A percentile compares a stretch with the other conserved stretches of the same genome.
These are phyloP conservation scores for Mesitornis unicolor DNA, from an alignment of 2,113 vertebrate species.

Conservation along the genomic window DNA sequence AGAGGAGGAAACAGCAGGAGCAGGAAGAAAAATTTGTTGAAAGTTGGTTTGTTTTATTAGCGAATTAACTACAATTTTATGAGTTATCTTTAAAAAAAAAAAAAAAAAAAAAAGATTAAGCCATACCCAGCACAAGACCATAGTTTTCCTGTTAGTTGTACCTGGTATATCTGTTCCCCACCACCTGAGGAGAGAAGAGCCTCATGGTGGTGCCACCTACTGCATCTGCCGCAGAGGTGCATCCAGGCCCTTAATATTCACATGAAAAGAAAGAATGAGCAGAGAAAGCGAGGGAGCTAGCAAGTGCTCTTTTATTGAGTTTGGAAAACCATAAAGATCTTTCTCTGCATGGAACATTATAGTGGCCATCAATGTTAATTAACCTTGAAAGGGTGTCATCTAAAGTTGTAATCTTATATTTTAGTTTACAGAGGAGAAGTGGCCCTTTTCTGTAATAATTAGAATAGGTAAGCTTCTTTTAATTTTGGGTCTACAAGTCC, in stretches of 20 bases:
- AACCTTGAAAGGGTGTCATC: background rate
- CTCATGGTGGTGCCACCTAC: background rate
- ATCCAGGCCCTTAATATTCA: background rate
- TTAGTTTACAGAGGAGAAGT: background rate
- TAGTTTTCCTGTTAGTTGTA: background rate
- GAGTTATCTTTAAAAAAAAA: too few relatives aligned
- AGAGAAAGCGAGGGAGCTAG: background rate
- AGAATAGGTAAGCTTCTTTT: background rate
- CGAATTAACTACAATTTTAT: background rate
- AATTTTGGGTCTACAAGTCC: background rate
- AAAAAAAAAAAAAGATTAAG: background rate
- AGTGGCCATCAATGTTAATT: background rate
- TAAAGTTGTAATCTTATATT: background rate
- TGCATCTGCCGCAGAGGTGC: background rate
- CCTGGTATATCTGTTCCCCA: background rate
- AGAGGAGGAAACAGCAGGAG: background rate
- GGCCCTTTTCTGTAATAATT: background rate
- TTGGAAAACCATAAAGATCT: background rate
- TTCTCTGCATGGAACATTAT: background rate
- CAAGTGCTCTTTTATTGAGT: background rate
- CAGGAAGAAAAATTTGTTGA: background rate
- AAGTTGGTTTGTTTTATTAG: background rate
- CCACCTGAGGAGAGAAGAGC: background rate
- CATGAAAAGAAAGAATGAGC: background rate
- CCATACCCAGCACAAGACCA: accelerated